Conservation (phyloP, 2,113 vertebrate species). For the Oryzias javanicus region DNA sequence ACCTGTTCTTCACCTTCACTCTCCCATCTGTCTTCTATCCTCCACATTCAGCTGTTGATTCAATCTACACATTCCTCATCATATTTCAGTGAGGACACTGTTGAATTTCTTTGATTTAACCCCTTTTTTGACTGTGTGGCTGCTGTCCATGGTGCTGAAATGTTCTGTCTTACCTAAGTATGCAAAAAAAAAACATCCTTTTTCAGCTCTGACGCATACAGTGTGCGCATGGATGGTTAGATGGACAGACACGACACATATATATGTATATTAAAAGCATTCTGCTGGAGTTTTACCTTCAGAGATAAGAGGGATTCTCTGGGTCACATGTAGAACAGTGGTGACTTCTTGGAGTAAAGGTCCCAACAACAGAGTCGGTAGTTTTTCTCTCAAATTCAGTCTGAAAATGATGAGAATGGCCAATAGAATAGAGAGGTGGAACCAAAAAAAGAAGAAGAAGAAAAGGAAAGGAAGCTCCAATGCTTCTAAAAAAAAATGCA, state of each 20-base stretch:
- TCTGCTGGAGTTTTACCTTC: constrained; percentile 66
- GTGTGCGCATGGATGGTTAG: constrained; percentile 13
- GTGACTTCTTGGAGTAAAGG: constrained; percentile 50
- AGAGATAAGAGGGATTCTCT: constrained; percentile 70
- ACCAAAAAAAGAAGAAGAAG: not conserved
- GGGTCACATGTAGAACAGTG: constrained; percentile 67
- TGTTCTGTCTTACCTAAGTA: not conserved
- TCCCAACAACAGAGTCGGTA: constrained; percentile 44
- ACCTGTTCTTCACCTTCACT: constrained; percentile 18
- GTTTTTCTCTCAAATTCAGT: constrained; percentile 33
- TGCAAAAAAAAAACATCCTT: not conserved
- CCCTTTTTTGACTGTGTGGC: too few relatives aligned
- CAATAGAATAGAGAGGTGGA: not conserved
- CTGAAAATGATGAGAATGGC: constrained; percentile 4
- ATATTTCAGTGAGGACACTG: too few relatives aligned
- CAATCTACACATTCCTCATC: not conserved
- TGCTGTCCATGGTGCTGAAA: constrained; percentile 63
- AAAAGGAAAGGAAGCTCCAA: constrained; percentile 2
- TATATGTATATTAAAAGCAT: not conserved
- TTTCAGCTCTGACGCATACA: not conserved
- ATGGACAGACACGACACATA: constrained; percentile 6
- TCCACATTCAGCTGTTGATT: not conserved
- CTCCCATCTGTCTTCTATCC: not conserved
- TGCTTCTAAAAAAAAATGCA: constrained; percentile 1
- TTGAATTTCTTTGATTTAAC: too few relatives aligned